Percentiles rank a stretch among this genome's conserved stretches.
phyloP scores from a whole-genome alignment of 2,888 invertebrate species.

The Caenorhabditis uteleia region DNA sequence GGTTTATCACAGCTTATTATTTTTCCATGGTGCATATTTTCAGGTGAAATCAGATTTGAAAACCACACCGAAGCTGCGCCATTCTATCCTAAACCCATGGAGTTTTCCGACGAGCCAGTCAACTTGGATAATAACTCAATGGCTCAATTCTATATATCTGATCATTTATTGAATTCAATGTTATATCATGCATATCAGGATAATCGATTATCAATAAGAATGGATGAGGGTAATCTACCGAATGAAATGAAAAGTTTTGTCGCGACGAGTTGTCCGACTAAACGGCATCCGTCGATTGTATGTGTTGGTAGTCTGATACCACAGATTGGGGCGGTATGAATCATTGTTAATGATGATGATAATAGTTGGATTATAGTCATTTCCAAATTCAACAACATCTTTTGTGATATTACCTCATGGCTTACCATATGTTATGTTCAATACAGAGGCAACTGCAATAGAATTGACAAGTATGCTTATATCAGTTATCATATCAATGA shows the following conservation, averaged over 20 bases:
- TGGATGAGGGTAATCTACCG: slow-evolving; percentile 51
- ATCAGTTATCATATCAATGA: background rate
- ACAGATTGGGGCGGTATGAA: slow-evolving; percentile 45
- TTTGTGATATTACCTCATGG: slow-evolving; percentile 64
- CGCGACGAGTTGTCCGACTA: slow-evolving; percentile 51
- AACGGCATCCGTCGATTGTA: slow-evolving; percentile 18
- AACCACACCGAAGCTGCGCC: slow-evolving; percentile 47
- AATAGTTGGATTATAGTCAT: slow-evolving; percentile 30
- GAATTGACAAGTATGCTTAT: slow-evolving; percentile 53
- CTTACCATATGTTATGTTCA: slow-evolving; percentile 62
- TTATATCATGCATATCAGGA: slow-evolving; percentile 66
- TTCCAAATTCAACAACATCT: slow-evolving; percentile 63
- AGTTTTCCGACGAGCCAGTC: slow-evolving; percentile 30
- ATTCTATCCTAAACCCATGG: slow-evolving; percentile 62
- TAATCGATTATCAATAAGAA: slow-evolving; percentile 58
- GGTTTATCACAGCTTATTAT: slow-evolving; percentile 39
- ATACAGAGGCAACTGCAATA: slow-evolving; percentile 59
- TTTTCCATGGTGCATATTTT: slow-evolving; percentile 3
- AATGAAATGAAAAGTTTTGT: slow-evolving; percentile 56
- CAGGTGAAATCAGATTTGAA: slow-evolving; percentile 63
- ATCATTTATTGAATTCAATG: slow-evolving; percentile 64
- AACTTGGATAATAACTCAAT: slow-evolving; percentile 36
- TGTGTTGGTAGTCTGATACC: slow-evolving; percentile 34
- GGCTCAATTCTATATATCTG: slow-evolving; percentile 66
- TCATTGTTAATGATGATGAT: slow-evolving; percentile 39